Evolutionary conservation across 2,797 vertebrate species (phyloP), one percentile per base, ranked within the genome.

Genomic region (Chaetodon trifasciatus): DNA sequence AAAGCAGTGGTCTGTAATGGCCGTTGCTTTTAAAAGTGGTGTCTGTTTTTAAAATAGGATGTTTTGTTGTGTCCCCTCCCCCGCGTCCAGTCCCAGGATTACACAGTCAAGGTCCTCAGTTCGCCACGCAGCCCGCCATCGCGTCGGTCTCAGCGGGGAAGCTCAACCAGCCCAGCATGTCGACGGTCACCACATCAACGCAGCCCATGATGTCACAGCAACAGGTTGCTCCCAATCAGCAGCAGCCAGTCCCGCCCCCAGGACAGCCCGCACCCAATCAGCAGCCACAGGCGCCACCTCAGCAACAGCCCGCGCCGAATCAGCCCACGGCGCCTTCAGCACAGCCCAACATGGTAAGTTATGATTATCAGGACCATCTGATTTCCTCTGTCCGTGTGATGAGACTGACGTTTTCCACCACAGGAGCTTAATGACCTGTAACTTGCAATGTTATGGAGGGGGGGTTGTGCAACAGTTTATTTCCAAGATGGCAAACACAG

Each of bases 101-200:
- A 79, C 89, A 81, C 56, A 85, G 39, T 47, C 74, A 70, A 28
- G 95, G 94, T 9, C 81, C 96, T 12, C 91, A 94, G 3, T 97
- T 97, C 87, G 86, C 89, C 64, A 91, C 84, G 78, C 96, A 95
- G 83, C 81, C 93, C 1, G 56, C 83, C 70, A 92, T 96, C 8
- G 84, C 96, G 1, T 86, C 96, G 3, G 93, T 96, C 10, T 21
- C 86, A 0, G 95, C 93, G 23, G 93, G 96, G 65, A 97, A 97
- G 89, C 88, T 94, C 65, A 86, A 60, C 57, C 96, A 95, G 86
- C 93, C 96, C 66, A 97, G 92, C 88, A 92, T 97, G 35, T 92
- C 96, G 1, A 95, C 95, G 0, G 95, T 96, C 65, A 96, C 97
- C 68, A 96, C 96, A 0, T 93, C 96, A 62, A 89, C 94, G 13